phyloP scores from a whole-genome alignment of 2,797 vertebrate species.

The Cyprinella venusta region DNA sequence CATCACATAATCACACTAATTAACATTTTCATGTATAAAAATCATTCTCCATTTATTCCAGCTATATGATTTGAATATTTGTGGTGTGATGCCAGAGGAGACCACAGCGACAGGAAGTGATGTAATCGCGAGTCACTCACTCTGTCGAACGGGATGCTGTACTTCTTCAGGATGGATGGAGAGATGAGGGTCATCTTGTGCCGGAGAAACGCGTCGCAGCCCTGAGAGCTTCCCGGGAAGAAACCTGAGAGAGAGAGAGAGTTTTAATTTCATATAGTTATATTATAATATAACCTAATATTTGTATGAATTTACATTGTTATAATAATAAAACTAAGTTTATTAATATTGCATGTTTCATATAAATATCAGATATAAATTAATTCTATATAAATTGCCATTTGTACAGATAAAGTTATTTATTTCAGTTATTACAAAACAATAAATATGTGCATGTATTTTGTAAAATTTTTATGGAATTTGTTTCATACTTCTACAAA shows the following conservation, averaged over 20 bases:
- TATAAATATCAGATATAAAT: too few species aligned
- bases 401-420: background rate
- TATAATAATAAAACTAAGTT: too few species aligned
- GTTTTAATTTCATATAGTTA: too few species aligned
- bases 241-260: slow-evolving; percentile 79
- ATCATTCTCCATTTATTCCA: background rate
- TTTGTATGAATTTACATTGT: too few species aligned
- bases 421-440: too few species aligned
- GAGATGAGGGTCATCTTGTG: slow-evolving; percentile 99
- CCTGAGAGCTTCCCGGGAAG: slow-evolving; percentile 97
- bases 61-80: background rate
- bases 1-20: background rate
- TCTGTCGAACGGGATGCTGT: slow-evolving; percentile 94
- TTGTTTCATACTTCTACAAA: too few species aligned
- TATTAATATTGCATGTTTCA: too few species aligned
- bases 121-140: slow-evolving; percentile 71
- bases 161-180: slow-evolving; percentile 96
- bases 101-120: slow-evolving; percentile 8
- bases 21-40: background rate
- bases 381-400: too few species aligned
- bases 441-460: too few species aligned
- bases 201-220: slow-evolving; percentile 95
- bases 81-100: background rate
- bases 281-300: too few species aligned
- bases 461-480: too few species aligned